Evolutionary conservation across 2,888 invertebrate species (phyloP), one percentile per base, ranked within the genome.

Genomic region (Acleris cristana): DNA sequence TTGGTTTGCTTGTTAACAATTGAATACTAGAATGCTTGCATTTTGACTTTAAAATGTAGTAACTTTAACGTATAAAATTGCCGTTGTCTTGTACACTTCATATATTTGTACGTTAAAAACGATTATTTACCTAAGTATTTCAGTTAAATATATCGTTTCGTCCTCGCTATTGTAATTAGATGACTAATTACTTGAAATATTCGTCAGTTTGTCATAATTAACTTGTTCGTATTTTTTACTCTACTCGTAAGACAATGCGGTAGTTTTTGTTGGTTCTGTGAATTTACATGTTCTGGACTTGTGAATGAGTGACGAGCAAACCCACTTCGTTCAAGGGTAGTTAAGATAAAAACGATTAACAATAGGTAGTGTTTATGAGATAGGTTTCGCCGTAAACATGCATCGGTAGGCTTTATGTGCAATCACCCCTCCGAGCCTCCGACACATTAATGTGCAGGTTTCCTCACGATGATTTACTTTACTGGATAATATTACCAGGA

Each of bases 141-240:
- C 1, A 14, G 48, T 8, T 48, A 18, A 48, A n/a, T 18, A n/a
- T 48, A n/a, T 16, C 51, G 45, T 45, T 34, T 4, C 54, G 67
- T 67, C 67, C 67, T 67, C 49, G 67, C 53, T 19, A 48, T 69
- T 65, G 69, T 69, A 65, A 69, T 65, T 62, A 69, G 56, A 57
- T 61, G 52, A 61, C 52, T 69, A 65, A 69, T 69, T 65, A 65
- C 48, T 65, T 19, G 7, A 57, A 59, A 62, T 57, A 58, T 53
- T 53, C 56, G 65, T 69, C 34, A 62, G 52, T 66, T 61, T 52
- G 45, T 56, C 65, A 56, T 57, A 61, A 66, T 66, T 34, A 66
- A 26, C 45, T 59, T 59, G 23, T 34, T 54, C 18, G 44, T 45
- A 53, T 58, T 68, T 64, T 68, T 68, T 60, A 57, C 58, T 6